Evolutionary conservation across 2,797 vertebrate genomes (phyloP).

Genomic region (Chaenodraco wilsoni): DNA sequence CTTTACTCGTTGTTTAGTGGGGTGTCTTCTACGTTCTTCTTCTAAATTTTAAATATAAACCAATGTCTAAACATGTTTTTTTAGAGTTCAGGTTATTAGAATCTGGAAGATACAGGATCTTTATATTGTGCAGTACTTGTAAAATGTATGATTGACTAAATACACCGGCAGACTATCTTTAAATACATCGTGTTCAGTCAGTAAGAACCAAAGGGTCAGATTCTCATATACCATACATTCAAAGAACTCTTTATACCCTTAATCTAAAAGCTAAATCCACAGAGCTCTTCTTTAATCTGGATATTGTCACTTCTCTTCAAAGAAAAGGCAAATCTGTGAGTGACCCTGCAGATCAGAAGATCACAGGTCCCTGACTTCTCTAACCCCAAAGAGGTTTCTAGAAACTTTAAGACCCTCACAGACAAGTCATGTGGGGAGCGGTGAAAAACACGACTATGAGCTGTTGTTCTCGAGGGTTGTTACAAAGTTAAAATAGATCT

Average conservation of each 20-base stretch:
- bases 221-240: neutral
- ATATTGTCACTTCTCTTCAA: conserved; percentile 4
- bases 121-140: too few relatives aligned
- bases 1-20: too few relatives aligned
- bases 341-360: neutral
- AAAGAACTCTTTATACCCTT: neutral
- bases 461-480: neutral
- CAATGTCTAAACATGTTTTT: too few relatives aligned
- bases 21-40: too few relatives aligned
- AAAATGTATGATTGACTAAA: too few relatives aligned
- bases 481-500: neutral
- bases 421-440: conserved; percentile 1
- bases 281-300: conserved; percentile 25
- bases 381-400: neutral
- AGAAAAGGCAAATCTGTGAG: conserved; percentile 7
- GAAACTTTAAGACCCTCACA: conserved; percentile 1
- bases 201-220: neutral
- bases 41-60: too few relatives aligned
- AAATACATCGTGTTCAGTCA: neutral
- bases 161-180: neutral
- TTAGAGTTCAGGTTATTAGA: too few relatives aligned
- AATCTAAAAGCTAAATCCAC: conserved; percentile 28
- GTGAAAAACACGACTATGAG: neutral
- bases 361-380: conserved; percentile 17
- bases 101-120: too few relatives aligned